These are phyloP conservation scores for Hylia prasina DNA, from an alignment of 2,113 vertebrate genomes.

Conservation along the genomic window DNA sequence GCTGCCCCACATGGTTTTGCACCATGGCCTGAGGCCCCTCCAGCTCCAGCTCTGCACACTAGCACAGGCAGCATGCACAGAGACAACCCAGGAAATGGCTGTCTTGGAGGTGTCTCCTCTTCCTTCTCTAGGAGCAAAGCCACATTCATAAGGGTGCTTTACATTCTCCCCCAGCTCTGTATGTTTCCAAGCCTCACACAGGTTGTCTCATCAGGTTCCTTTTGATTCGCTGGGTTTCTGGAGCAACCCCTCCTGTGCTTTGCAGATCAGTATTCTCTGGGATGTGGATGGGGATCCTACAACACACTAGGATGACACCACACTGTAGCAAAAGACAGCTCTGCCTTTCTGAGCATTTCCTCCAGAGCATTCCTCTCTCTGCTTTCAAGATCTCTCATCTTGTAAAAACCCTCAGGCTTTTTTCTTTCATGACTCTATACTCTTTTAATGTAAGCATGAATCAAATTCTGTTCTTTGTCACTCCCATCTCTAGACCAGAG, in stretches of 20 bases:
- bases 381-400: slow-evolving; percentile 11
- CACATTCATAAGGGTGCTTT: not conserved
- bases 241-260: rapidly evolving
- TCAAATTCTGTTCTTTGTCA: slow-evolving; percentile 8
- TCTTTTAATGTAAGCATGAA: not conserved
- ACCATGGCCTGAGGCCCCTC: rapidly evolving
- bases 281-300: not conserved
- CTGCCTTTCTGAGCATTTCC: not conserved
- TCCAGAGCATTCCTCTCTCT: not conserved
- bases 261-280: rapidly evolving
- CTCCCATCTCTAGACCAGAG: not conserved
- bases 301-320: not conserved
- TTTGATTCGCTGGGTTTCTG: rapidly evolving
- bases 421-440: not conserved
- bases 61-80: rapidly evolving
- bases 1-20: not conserved
- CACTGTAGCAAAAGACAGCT: not conserved
- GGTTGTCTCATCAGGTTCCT: not conserved
- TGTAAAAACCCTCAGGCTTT: not conserved
- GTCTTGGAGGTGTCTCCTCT: not conserved
- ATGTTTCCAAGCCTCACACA: rapidly evolving
- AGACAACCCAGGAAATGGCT: rapidly evolving
- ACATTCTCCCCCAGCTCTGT: not conserved
- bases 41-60: rapidly evolving
- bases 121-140: not conserved